Evolutionary conservation across 1,140 invertebrate genomes (phyloP).

Genomic region (Conus betulinus): DNA sequence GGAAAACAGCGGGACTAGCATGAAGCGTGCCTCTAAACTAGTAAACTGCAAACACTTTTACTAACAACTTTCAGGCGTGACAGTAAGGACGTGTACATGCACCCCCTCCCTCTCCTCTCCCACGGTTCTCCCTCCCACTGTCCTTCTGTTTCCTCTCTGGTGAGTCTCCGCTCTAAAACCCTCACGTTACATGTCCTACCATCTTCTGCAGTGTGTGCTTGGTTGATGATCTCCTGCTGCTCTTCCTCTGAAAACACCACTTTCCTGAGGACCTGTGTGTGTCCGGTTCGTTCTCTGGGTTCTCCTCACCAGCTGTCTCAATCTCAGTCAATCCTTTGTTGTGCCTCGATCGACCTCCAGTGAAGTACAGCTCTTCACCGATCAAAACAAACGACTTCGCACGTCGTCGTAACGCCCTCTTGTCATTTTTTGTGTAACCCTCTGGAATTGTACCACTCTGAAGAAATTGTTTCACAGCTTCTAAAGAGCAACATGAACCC

Average conservation of each 20-base stretch:
- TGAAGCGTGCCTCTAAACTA: no score
- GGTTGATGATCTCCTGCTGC: background rate
- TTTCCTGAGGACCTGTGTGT: slow-evolving; percentile 26
- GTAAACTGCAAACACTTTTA: no score
- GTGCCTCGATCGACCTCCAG: slow-evolving; percentile 24
- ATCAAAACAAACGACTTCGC: slow-evolving; percentile 36
- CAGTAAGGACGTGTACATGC: no score
- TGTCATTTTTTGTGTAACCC: slow-evolving; percentile 32
- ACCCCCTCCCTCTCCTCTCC: no score
- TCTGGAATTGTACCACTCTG: slow-evolving; percentile 30
- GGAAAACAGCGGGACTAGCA: no score
- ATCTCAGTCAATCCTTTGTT: background rate
- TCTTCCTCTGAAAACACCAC: slow-evolving; percentile 16
- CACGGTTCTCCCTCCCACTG: no score
- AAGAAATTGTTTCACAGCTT: slow-evolving; percentile 31
- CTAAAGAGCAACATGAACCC: background rate
- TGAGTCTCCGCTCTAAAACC: no score
- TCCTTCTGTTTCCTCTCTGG: no score
- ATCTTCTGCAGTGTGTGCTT: slow-evolving; percentile 21
- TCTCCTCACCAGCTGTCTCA: background rate
- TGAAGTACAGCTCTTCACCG: slow-evolving; percentile 27
- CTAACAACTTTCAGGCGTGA: no score
- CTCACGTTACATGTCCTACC: background rate
- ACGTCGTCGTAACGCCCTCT: slow-evolving; percentile 33
- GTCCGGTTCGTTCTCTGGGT: slow-evolving; percentile 21